These are phyloP conservation scores for Apoderus coryli DNA, from an alignment of 2,888 invertebrate species.

Conservation along the genomic window DNA sequence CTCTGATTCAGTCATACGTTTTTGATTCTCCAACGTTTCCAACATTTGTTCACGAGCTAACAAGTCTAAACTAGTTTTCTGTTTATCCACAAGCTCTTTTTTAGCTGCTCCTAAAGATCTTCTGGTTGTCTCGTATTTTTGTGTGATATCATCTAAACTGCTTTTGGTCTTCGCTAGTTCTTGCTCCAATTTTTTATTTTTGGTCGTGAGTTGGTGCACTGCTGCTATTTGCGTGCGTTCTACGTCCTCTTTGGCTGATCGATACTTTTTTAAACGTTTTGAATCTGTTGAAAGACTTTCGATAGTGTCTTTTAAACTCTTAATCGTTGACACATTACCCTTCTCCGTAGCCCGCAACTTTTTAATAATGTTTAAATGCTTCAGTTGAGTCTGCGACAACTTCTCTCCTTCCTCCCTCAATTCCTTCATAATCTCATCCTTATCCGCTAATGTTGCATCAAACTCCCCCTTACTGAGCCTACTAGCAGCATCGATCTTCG, in stretches of 20 bases:
- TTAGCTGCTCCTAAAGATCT: conserved; percentile 57
- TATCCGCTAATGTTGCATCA: no score
- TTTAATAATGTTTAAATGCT: conserved; percentile 86
- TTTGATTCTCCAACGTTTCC: conserved; percentile 40
- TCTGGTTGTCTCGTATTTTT: conserved; percentile 47
- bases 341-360: conserved; percentile 85
- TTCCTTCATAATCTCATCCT: no score
- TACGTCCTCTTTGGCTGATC: conserved; percentile 77
- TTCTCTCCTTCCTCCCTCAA: no score
- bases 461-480: conserved; percentile 50
- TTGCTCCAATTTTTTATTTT: conserved; percentile 63
- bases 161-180: conserved; percentile 50
- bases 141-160: conserved; percentile 49
- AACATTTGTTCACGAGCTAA: conserved; percentile 45
- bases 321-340: conserved; percentile 64
- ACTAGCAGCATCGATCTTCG: conserved; percentile 47
- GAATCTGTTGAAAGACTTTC: conserved; percentile 65
- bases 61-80: conserved; percentile 37
- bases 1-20: conserved; percentile 33
- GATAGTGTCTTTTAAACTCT: conserved; percentile 70
- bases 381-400: conserved; percentile 79
- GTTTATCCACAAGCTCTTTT: conserved; percentile 41
- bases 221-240: conserved; percentile 83
- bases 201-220: conserved; percentile 68
- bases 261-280: conserved; percentile 65